These are phyloP conservation scores for Quiscalus mexicanus DNA, from an alignment of 2,113 vertebrate species.

Conservation along the genomic window DNA sequence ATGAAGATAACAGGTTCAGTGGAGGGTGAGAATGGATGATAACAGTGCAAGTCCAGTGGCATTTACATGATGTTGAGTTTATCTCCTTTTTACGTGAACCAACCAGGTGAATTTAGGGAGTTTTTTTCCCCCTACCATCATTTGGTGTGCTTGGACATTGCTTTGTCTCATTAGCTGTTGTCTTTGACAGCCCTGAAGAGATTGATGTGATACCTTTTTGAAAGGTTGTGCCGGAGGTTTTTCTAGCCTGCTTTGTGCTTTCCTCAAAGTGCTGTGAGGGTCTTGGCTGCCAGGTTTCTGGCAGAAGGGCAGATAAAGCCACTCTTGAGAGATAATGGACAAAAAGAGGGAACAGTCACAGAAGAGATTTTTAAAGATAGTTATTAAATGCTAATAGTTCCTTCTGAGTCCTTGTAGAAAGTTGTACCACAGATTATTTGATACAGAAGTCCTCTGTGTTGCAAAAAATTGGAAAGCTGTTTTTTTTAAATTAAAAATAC, in stretches of 20 bases:
- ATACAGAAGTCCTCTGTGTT: background rate
- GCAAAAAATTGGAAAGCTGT: background rate
- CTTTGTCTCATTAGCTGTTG: background rate
- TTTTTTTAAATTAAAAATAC: background rate
- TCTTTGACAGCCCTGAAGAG: background rate
- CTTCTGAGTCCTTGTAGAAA: background rate
- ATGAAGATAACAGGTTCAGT: background rate
- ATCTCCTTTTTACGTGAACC: background rate
- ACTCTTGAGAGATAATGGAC: background rate
- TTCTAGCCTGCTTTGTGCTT: background rate
- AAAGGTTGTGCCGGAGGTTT: background rate
- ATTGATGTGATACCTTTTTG: background rate
- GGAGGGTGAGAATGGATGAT: background rate
- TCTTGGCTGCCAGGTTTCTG: background rate
- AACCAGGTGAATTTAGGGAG: background rate
- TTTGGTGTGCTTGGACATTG: background rate
- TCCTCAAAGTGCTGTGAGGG: accelerated
- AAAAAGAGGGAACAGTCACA: background rate
- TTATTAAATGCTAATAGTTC: background rate
- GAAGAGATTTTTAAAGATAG: background rate
- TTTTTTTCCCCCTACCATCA: accelerated
- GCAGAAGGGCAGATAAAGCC: background rate
- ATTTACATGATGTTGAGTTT: slow-evolving; percentile 6
- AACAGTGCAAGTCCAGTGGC: background rate
- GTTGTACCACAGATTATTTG: background rate